Evolutionary conservation across 2,797 vertebrate species (phyloP), one percentile per base, ranked within the genome.

Genomic region (Alfaro cultratus): DNA sequence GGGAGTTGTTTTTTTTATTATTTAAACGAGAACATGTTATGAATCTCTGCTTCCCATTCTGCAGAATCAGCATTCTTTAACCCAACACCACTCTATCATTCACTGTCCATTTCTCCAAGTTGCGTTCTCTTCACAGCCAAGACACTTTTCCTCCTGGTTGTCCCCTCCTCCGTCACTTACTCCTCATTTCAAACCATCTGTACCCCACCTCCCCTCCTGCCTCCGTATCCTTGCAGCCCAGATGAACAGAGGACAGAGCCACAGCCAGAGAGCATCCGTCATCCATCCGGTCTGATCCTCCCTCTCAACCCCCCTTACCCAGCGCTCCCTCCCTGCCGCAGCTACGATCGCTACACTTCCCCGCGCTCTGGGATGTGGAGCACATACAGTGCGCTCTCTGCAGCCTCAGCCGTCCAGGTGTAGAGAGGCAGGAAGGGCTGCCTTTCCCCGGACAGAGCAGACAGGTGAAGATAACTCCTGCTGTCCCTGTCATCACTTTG

Each of bases 31-130:
- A 46, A 29, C 68, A 13, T 45, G 68, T 71, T 16, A 84, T 60
- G 73, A 90, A 88, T 91, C 93, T 90, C 78, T 85, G 83, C 88
- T 88, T 85, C 83, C 80, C 79, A n/a, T 89, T 91, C 83, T 94
- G 94, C 94, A 74, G 89, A 90, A 91, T 95, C 93, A 95, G 95
- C 94, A 60, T 80, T 92, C 75, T 84, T 82, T 77, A 75, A 74
- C 77, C 83, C 83, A 76, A 91, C 87, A 81, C 75, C 26, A 4
- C 84, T 23, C 60, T 23, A 55, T 36, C 71, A 62, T 77, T 64
- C 74, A 23, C 51, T 34, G 16, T 67, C 68, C 62, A 45, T 80
- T 39, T 82, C 73, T 76, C 76, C 74, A 68, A 43, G 74, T 84
- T 82, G 80, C 78, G 75, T 82, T 82, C 83, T 83, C 87, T 85